A percentile compares a stretch with the other conserved stretches of the same genome.
phyloP scores from a whole-genome alignment of 2,113 vertebrate species.

The Tichodroma muraria region DNA sequence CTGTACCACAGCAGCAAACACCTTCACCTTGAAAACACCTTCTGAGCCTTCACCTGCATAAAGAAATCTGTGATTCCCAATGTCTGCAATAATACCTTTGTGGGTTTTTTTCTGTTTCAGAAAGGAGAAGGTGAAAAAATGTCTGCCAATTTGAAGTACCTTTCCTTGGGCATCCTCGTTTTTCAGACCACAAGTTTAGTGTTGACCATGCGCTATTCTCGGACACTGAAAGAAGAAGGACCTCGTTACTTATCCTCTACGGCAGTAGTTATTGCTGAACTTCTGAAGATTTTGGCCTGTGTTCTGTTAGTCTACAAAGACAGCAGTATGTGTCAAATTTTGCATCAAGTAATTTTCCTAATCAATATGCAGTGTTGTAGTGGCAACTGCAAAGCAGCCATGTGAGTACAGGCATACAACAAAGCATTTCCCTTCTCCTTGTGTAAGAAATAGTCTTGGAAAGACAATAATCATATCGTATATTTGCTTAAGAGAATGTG shows the following conservation, averaged over 20 bases:
- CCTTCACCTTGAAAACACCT: neutral
- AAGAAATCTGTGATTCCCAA: neutral
- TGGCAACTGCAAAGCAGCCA: conserved; percentile 25
- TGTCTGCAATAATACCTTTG: neutral
- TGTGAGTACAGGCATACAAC: neutral
- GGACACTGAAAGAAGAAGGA: conserved; percentile 90
- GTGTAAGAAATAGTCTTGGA: neutral
- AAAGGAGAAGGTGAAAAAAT: conserved; percentile 65
- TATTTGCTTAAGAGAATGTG: neutral
- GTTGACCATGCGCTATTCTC: conserved; percentile 96
- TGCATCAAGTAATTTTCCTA: conserved; percentile 30
- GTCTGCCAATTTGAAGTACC: conserved; percentile 88
- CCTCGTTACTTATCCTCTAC: conserved; percentile 96
- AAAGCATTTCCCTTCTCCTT: neutral
- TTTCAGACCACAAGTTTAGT: conserved; percentile 98
- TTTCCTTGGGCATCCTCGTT: conserved; percentile 94
- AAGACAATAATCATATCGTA: neutral
- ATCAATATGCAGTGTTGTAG: neutral
- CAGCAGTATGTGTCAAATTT: conserved; percentile 80
- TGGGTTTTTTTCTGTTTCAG: conserved; percentile 63
- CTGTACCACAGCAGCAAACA: neutral
- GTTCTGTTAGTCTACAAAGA: conserved; percentile 92
- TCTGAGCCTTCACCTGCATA: neutral
- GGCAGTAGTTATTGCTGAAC: conserved; percentile 91
- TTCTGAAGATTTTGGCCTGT: conserved; percentile 91